phyloP scores from a whole-genome alignment of 2,113 vertebrate genomes.

The Cottus gobio region DNA sequence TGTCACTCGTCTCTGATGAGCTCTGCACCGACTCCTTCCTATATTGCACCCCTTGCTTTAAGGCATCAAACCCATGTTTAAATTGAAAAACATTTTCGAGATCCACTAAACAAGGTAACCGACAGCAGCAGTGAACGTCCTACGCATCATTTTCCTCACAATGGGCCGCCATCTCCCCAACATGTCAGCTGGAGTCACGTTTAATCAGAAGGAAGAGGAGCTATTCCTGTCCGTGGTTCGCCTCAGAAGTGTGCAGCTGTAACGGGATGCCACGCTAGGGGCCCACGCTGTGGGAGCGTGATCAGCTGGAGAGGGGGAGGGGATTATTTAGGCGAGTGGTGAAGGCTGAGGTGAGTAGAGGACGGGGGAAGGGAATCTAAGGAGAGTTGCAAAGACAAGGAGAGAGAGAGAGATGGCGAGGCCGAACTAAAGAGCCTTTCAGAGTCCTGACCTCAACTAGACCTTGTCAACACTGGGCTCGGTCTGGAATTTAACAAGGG shows the following conservation, averaged over 20 bases:
- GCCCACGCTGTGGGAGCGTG: slow-evolving; percentile 23
- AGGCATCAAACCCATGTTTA: neutral
- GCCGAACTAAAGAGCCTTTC: slow-evolving; percentile 34
- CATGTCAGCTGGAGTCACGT: rapidly evolving
- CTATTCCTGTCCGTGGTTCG: slow-evolving; percentile 25
- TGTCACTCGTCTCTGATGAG: neutral
- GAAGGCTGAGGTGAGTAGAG: neutral
- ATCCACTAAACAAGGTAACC: neutral
- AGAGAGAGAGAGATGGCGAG: neutral
- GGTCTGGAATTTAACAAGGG: too few relatives aligned
- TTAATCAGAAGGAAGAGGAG: neutral
- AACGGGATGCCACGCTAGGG: neutral
- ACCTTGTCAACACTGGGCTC: slow-evolving; percentile 18
- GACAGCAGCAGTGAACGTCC: neutral
- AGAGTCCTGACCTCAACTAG: slow-evolving; percentile 34
- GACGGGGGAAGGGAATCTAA: slow-evolving; percentile 1
- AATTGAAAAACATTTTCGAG: neutral
- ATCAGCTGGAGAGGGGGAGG: neutral
- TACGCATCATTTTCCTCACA: neutral
- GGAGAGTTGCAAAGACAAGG: neutral
- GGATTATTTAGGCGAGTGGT: neutral
- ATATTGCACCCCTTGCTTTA: neutral
- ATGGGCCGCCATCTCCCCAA: neutral
- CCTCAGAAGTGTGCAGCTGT: slow-evolving; percentile 33
- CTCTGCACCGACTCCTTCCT: neutral